Percentiles rank a stretch among this genome's conserved stretches.
These are phyloP conservation scores for Streblospio benedicti DNA, from an alignment of 1,140 invertebrate species.

Conservation along the genomic window DNA sequence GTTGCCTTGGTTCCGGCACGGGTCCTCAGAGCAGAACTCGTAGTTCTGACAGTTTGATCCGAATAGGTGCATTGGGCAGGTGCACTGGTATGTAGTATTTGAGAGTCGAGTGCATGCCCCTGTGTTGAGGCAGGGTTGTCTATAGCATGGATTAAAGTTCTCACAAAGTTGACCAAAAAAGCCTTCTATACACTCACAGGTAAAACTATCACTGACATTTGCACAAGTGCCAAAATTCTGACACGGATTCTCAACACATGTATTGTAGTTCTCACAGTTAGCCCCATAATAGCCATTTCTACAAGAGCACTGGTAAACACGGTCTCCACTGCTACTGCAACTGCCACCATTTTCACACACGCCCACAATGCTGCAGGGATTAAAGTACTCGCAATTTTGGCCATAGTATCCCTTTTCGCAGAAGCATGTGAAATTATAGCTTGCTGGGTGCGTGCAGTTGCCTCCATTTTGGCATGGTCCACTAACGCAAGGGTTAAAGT, in stretches of 20 bases:
- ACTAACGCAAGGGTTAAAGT: constrained; percentile 35
- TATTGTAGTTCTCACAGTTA: constrained; percentile 16
- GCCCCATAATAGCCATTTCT: constrained; percentile 13
- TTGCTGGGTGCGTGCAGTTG: neutral
- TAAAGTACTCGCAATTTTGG: constrained; percentile 18
- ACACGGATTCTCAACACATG: constrained; percentile 12
- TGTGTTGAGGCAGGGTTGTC: constrained; percentile 27
- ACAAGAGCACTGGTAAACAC: constrained; percentile 12
- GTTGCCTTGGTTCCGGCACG: constrained; percentile 23
- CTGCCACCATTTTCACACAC: constrained; percentile 12
- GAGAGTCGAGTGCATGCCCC: constrained; percentile 23
- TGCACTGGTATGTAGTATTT: constrained; percentile 16
- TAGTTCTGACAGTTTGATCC: constrained; percentile 20
- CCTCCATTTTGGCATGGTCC: constrained; percentile 28
- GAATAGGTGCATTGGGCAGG: constrained; percentile 14
- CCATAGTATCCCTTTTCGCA: constrained; percentile 28
- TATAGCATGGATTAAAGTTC: constrained; percentile 12
- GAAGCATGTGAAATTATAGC: constrained; percentile 20
- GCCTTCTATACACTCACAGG: constrained; percentile 21
- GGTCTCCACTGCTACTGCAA: neutral
- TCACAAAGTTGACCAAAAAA: constrained; percentile 16
- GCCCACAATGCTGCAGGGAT: constrained; percentile 29
- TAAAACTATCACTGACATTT: constrained; percentile 15
- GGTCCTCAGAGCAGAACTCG: constrained; percentile 18
- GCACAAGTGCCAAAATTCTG: constrained; percentile 13